Evolutionary conservation across 92 coral and sea anemone genomes (phyloP).

Genomic region (Palythoa grandis): DNA sequence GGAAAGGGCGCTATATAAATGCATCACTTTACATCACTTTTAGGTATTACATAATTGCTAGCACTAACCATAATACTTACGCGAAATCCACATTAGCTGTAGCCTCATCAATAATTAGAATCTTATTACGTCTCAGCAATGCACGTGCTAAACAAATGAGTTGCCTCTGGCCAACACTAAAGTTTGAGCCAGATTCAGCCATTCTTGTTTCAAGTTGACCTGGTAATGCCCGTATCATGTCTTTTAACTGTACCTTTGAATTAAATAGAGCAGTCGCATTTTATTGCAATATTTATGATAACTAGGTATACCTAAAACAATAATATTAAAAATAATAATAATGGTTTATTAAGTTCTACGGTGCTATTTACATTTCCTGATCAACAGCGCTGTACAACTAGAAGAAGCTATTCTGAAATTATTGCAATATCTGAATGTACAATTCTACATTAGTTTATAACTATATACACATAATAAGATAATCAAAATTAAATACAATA

Average conservation of each 20-base stretch:
- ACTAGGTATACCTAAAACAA: background rate
- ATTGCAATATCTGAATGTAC: too few relatives aligned
- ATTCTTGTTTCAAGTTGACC: conserved; percentile 70
- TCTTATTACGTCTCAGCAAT: conserved; percentile 70
- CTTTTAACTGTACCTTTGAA: conserved; percentile 71
- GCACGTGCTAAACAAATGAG: conserved; percentile 96
- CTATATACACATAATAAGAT: too few relatives aligned
- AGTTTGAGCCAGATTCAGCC: conserved; percentile 79
- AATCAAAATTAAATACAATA: too few relatives aligned
- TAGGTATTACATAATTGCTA: background rate
- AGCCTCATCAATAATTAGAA: conserved; percentile 85
- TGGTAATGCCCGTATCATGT: conserved; percentile 58
- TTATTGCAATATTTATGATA: background rate
- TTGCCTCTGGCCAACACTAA: conserved; percentile 97
- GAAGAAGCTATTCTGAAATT: too few relatives aligned
- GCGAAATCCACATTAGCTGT: conserved; percentile 86
- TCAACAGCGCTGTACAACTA: too few relatives aligned
- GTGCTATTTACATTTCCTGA: too few relatives aligned
- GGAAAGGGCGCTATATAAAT: too few relatives aligned
- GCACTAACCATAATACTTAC: conserved; percentile 54
- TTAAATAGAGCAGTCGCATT: background rate
- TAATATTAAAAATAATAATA: background rate
- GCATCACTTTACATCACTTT: too few relatives aligned
- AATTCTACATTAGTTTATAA: too few relatives aligned
- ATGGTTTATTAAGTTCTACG: too few relatives aligned